Base-by-base conservation (phyloP, 2,797 vertebrate species). In the Scolopax rusticola region DNA sequence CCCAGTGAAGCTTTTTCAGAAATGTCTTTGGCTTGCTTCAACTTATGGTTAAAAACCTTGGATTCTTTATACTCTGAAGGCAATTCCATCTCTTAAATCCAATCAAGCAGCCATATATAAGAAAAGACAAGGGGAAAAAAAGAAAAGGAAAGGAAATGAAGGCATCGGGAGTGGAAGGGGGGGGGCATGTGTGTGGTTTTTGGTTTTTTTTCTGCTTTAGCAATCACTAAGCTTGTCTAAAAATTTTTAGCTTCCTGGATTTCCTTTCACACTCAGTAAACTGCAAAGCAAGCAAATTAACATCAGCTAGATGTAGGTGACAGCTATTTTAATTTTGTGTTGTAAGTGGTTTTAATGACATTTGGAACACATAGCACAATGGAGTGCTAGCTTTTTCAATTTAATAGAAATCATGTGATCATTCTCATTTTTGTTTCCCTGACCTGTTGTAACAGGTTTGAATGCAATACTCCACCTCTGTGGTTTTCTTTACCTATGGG, bases 291-390 rank as follows among this genome's bases (percentile, higher is more conserved):
- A 69, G 50, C 2, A 13, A 51, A 40, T 51, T 89, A 81, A 73
- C 51, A 56, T 38, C n/a, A 71, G 13, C 25, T 56, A 82, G 70
- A 51, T 50, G 18, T 50, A 51, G 56, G 56, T 84, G 71, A 82
- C 69, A 82, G 61, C 12, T 85, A 63, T 83, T 90, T 93, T 61
- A 50, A 65, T 87, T 50, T 89, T 95, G 53, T 38, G 64, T 91
- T 3, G 8, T 69, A 75, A 51, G 63, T 30, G 27, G 36, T 56
- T 94, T 67, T 71, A 86, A 94, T 41, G 16, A 68, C 21, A 40
- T 80, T 90, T 76, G 67, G 54, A 75, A 96, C 77, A 15, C 19
- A 75, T 4, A 36, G n/a, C 51, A 69, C 23, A 47, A 38, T 20
- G 20, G 64, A 93, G 15, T 32, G 14, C 20, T 71, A 54, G 32